These are phyloP conservation scores for Tribolium castaneum DNA, from an alignment of 1,140 invertebrate species.

Conservation along the genomic window DNA sequence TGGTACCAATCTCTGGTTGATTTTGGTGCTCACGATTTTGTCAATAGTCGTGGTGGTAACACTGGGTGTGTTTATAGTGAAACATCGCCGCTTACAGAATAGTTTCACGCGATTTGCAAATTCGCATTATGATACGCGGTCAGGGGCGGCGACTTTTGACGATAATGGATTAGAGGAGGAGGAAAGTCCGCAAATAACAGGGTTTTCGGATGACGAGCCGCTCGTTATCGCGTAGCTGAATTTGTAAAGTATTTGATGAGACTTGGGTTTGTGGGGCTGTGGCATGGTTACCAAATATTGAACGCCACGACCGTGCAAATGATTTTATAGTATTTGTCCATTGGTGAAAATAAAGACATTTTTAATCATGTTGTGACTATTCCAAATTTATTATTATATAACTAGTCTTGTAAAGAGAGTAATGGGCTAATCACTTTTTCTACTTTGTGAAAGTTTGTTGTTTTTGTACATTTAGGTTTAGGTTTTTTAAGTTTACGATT, in stretches of 20 bases:
- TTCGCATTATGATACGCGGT: slow-evolving; percentile 87
- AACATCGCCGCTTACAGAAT: slow-evolving; percentile 80
- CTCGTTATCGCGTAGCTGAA: slow-evolving; percentile 83
- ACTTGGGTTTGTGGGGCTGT: slow-evolving; percentile 4
- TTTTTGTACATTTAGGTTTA: slow-evolving; percentile 17
- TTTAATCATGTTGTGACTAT: slow-evolving; percentile 47
- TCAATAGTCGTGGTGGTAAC: slow-evolving; percentile 71
- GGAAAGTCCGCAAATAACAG: slow-evolving; percentile 87
- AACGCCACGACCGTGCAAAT: slow-evolving; percentile 7
- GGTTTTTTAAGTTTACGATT: not conserved
- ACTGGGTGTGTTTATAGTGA: slow-evolving; percentile 74
- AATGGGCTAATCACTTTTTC: not conserved
- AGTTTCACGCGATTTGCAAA: slow-evolving; percentile 86
- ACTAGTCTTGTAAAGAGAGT: slow-evolving; percentile 15
- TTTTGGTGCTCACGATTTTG: slow-evolving; percentile 66
- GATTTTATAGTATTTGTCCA: slow-evolving; percentile 49
- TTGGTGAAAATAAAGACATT: slow-evolving; percentile 35
- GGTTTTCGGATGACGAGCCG: slow-evolving; percentile 94
- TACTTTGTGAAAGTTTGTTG: slow-evolving; percentile 1
- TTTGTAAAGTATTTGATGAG: slow-evolving; percentile 26
- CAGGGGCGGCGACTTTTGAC: slow-evolving; percentile 86
- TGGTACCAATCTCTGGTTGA: slow-evolving; percentile 52
- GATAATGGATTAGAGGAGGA: slow-evolving; percentile 80
- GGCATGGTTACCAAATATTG: slow-evolving; percentile 9
- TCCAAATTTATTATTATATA: slow-evolving; percentile 47